Evolutionary conservation across 2,113 vertebrate genomes (phyloP).

Genomic region (Burhinus oedicnemus): DNA sequence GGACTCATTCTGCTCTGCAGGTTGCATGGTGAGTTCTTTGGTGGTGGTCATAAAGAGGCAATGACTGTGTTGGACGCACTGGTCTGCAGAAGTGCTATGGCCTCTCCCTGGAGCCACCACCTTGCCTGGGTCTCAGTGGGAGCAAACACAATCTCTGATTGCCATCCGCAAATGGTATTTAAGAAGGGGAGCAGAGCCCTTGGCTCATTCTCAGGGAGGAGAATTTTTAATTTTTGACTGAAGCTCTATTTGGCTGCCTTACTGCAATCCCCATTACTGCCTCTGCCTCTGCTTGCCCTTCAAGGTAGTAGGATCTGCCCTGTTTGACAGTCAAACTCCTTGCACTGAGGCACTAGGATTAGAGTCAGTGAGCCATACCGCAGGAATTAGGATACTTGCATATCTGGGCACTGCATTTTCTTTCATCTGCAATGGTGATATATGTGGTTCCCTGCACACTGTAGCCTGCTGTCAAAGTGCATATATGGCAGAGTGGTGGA

Average conservation of each 20-base stretch:
- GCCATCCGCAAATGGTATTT: neutral
- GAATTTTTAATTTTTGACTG: too few species aligned
- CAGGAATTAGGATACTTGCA: neutral
- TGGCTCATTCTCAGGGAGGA: neutral
- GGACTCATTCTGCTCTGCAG: neutral
- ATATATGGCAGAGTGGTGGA: neutral
- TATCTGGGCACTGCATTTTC: neutral
- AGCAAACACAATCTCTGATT: neutral
- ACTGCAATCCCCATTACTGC: neutral
- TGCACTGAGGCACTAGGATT: neutral
- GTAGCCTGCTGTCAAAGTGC: neutral
- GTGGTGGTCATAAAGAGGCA: neutral
- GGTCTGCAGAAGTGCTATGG: neutral
- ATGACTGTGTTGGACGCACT: neutral
- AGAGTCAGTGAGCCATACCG: neutral
- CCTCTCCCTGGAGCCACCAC: neutral
- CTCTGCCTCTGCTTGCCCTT: neutral
- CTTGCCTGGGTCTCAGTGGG: rapidly evolving
- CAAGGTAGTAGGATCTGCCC: constrained; percentile 27
- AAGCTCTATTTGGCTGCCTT: neutral
- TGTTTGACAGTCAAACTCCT: neutral
- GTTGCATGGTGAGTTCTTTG: neutral
- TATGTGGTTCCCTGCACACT: neutral
- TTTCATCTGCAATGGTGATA: neutral
- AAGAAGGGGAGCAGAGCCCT: neutral